Base-by-base conservation (phyloP, 2,797 vertebrate species). In the Sebastiscus albofasciatus region DNA sequence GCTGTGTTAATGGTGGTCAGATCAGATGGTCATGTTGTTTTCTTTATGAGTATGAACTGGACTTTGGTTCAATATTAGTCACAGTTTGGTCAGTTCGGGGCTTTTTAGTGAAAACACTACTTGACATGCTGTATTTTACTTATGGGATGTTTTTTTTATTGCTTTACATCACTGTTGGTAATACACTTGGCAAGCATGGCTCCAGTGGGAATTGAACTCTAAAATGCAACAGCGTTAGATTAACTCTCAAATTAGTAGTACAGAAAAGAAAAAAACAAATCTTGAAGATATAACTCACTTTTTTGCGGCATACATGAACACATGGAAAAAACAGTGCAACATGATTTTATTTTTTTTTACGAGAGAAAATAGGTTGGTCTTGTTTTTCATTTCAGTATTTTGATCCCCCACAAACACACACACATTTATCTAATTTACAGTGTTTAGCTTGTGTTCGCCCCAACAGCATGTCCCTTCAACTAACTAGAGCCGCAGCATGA, bases 11-110 rank as follows among this genome's bases (percentile, higher is more conserved):
- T 59, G 65, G 6, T 46, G 42, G 42, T 46, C 42, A 46, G 42
- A 46, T 46, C 16, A 49, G 26, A 72, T 14, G 29, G 20, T 33
- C 16, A 34, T 72, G 72, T 62, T 75, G 20, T 80, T 75, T 84
- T 76, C 69, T 66, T 64, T 34, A 42, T 64, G 22, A 72, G 34
- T 27, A 49, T 49, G 42, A 78, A 46, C 20, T 77, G 33, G 71
- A 72, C 72, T 64, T 12, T 62, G 4, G 42, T 67, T 55, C 14
- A 33, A 31, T 33, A 73, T 75, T 78, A 58, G 77, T 80, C 75
- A 74, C 72, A 62, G 34, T 60, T 58, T 64, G 34, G 24, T 62
- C 62, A 18, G 33, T 60, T 64, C 60, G 26, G 14, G 46, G 16
- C 29, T 54, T 67, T 69, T 69, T 4, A 39, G 42, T 20, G 33